Percentiles rank a stretch among this genome's conserved stretches.
Evolutionary conservation across 1,140 invertebrate species (phyloP).

Genomic region (Drosophila funebris): DNA sequence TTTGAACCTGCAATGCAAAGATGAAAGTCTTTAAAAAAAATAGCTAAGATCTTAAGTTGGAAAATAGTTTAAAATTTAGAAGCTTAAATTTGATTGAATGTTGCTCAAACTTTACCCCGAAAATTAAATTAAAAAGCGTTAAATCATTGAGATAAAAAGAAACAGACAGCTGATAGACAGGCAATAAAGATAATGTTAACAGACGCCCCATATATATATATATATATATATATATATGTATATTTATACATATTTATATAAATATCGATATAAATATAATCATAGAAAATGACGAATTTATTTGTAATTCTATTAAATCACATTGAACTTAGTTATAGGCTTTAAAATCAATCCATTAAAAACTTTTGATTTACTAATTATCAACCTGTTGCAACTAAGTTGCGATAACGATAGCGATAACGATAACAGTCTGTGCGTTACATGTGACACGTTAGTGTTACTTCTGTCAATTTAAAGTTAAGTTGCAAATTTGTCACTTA

Average conservation of each 20-base stretch:
- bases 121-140: constrained; percentile 1
- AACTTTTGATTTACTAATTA: not conserved
- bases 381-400: not conserved
- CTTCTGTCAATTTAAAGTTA: not conserved
- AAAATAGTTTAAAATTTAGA: not conserved
- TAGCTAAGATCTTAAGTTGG: not conserved
- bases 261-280: no score
- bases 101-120: not conserved
- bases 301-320: no score
- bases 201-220: not conserved
- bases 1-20: not conserved
- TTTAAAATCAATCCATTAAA: constrained; percentile 32
- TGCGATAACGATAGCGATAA: not conserved
- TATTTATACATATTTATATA: not conserved
- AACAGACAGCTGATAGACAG: not conserved
- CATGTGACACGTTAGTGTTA: not conserved
- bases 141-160: not conserved
- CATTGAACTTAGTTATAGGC: no score
- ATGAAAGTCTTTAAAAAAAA: not conserved
- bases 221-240: not conserved
- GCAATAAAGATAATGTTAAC: not conserved
- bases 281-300: no score
- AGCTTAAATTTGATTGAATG: not conserved
- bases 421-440: constrained; percentile 1
- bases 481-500: no score